Evolutionary conservation across 2,113 vertebrate species (phyloP), one percentile per base, ranked within the genome.

Genomic region (Poeciliopsis retropinna): DNA sequence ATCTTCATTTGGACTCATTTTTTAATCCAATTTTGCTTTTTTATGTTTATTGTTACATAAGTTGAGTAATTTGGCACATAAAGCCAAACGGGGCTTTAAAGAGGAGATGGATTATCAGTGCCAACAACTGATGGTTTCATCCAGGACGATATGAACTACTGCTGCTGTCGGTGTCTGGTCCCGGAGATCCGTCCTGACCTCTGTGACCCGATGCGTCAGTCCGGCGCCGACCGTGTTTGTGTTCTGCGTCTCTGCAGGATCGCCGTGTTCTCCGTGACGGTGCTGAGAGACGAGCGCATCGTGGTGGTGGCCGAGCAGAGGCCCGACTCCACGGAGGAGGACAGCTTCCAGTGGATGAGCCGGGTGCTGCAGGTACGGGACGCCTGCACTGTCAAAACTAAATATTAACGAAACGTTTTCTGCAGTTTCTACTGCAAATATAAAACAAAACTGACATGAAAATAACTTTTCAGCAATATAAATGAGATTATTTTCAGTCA

Each of bases 321-420:
- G 70, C 98, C 98, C 0, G 98, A 99, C 91, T 98, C 98, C 85
- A 99, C 98, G 0, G 98, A 99, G 89, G 98, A 99, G 90, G 98
- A 99, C 93, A 99, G 98, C 84, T 99, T 99, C 91, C 98, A 99
- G 83, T 99, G 98, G 98, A 99, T 99, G 98, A 99, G 98, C 92
- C 93, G 98, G 74, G 98, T 99, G 17, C 94, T 99, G 28, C 98
- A 99, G 98, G 98, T 99, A 41, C 0, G 25, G 19, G 10, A 37
- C 34, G 2, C 34, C 34, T 37, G 34, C 34, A 37, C 34, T 37
- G 34, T 10, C 34, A 37, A 37, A 37, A 11, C 34, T 37, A 37
- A 11, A 37, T 37, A 11, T 11, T 0, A 37, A 11, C 34, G 12
- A 37, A 10, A 11, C 34, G 2, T 37, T 37, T 37, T 12, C 34